These are phyloP conservation scores for Asbolus verrucosus DNA, from an alignment of 1,140 invertebrate genomes.

Conservation along the genomic window DNA sequence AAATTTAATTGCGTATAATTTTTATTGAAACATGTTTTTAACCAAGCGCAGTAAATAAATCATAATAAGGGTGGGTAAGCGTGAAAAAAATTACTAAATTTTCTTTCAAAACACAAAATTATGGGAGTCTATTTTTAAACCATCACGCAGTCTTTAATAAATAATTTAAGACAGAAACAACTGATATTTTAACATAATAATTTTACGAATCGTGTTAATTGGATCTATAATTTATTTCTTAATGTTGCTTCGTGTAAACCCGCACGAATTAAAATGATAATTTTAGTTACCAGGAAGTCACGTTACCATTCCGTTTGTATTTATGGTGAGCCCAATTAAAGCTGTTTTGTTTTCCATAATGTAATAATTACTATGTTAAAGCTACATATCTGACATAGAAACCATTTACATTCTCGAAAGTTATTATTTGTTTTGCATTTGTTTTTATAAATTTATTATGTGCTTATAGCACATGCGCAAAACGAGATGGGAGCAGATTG, in stretches of 20 bases:
- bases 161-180: no score
- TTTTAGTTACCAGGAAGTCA: slow-evolving; percentile 31
- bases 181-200: slow-evolving; percentile 31
- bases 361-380: slow-evolving; percentile 30
- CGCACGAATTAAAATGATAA: slow-evolving; percentile 26
- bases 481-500: no score
- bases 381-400: no score
- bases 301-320: slow-evolving; percentile 20
- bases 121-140: slow-evolving; percentile 18
- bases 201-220: slow-evolving; percentile 35
- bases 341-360: slow-evolving; percentile 36
- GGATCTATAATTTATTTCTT: slow-evolving; percentile 37
- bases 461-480: no score
- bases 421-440: no score
- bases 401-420: not conserved
- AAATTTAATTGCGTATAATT: slow-evolving; percentile 33
- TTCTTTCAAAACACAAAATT: slow-evolving; percentile 28
- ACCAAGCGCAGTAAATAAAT: slow-evolving; percentile 12
- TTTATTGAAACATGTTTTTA: slow-evolving; percentile 17
- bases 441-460: no score
- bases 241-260: slow-evolving; percentile 28
- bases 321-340: slow-evolving; percentile 13
- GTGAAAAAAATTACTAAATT: slow-evolving; percentile 28
- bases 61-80: slow-evolving; percentile 9
- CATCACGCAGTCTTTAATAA: no score